Percentiles rank a stretch among this genome's conserved stretches.
Evolutionary conservation across 2,888 invertebrate species (phyloP).

Genomic region (Troilus luridus): DNA sequence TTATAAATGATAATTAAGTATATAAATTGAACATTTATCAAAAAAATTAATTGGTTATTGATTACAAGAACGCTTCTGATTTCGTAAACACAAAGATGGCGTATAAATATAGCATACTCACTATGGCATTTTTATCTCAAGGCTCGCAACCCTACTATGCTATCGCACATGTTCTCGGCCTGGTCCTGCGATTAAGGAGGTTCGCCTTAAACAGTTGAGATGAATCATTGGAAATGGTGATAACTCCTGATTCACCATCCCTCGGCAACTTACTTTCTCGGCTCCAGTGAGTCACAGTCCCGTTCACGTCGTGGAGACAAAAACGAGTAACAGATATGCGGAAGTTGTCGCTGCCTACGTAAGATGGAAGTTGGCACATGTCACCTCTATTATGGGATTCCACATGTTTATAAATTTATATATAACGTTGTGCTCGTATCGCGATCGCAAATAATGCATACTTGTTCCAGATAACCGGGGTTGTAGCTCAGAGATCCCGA

Average conservation of each 20-base stretch:
- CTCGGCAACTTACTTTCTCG: not conserved
- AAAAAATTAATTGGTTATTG: too few relatives aligned
- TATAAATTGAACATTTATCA: too few relatives aligned
- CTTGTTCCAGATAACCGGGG: not conserved
- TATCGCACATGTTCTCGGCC: not conserved
- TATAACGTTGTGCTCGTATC: not conserved
- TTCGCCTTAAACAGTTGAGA: not conserved
- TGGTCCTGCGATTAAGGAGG: not conserved
- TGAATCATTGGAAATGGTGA: conserved; percentile 44
- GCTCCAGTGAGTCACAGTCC: not conserved
- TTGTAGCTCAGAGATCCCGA: not conserved
- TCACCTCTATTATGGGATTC: conserved; percentile 20
- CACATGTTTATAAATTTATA: not conserved
- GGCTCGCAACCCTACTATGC: not conserved
- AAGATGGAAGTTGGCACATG: conserved; percentile 47
- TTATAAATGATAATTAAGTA: too few relatives aligned
- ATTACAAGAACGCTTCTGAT: too few relatives aligned
- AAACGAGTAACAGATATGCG: conserved; percentile 12
- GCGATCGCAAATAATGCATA: not conserved
- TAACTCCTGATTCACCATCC: conserved; percentile 14
- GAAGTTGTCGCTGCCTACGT: conserved; percentile 26
- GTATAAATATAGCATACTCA: not conserved
- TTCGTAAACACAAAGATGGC: not conserved
- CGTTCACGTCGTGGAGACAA: not conserved
- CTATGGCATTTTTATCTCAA: not conserved